Base-by-base conservation (phyloP, 2,888 invertebrate genomes). In the Stramonita haemastoma region DNA sequence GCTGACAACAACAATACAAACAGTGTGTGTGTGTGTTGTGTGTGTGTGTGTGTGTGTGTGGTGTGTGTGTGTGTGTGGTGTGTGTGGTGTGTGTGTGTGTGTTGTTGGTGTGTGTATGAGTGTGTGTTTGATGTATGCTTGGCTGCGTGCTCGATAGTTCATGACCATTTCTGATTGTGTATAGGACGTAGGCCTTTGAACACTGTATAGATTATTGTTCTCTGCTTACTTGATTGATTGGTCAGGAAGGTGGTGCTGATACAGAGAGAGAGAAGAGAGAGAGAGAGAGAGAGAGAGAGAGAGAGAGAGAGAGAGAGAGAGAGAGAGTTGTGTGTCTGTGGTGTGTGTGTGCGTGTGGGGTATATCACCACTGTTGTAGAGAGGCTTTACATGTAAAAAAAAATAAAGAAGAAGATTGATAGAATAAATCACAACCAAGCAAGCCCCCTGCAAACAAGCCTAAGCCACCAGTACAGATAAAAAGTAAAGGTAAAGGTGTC, bases 211-310 rank as follows among this genome's bases (percentile, higher is more conserved):
- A 26, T 66, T 2, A 46, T 46, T 46, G 46, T 5, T 46, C 46
- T 46, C 8, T 2, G 4, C 4, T 46, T 46, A 46, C 4, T 46
- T 46, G 46, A 46, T 46, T 46, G 46, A 8, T 46, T 46, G 46
- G n/a, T n/a, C n/a, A n/a, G n/a, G n/a, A n/a, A n/a, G n/a, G n/a
- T n/a, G n/a, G 46, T 2, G 46, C 46, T 46, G 2, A 46, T 5
- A 46, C 4, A 46, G 46, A 46, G 46, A 46, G 46, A 46, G 46
- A 46, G 46, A 26, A 66, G 66, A 66, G 66, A 66, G 66, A 66
- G 66, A 66, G 66, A 66, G 66, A 66, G 66, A 66, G 66, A 66
- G 66, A 66, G 66, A 66, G 66, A 66, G 66, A 66, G 66, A 66
- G 66, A 66, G 66, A 66, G 66, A 66, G 66, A 66, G 66, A 66